phyloP scores from a whole-genome alignment of 1,140 invertebrate genomes.

The Oryctes rhinoceros region DNA sequence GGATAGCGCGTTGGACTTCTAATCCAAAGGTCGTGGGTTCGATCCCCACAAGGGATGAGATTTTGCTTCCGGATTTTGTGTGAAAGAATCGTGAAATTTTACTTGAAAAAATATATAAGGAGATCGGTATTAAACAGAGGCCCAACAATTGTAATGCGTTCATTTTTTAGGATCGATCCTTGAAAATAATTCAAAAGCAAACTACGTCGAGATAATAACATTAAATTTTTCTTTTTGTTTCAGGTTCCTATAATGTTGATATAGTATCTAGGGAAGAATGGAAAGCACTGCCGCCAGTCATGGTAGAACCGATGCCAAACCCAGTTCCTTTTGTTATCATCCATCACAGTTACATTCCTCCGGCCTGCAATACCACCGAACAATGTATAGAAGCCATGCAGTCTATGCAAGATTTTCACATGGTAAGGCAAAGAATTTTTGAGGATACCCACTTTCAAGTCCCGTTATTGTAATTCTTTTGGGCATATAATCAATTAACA shows the following conservation, averaged over 20 bases:
- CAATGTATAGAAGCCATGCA: conserved; percentile 66
- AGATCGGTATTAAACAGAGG: no score
- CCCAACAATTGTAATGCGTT: no score
- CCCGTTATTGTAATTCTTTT: no score
- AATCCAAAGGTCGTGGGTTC: conserved; percentile 70
- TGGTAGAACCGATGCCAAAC: conserved; percentile 61
- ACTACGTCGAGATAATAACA: background rate
- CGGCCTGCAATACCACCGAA: conserved; percentile 65
- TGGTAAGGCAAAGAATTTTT: conserved; percentile 49
- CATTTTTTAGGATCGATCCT: no score
- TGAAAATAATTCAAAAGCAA: no score
- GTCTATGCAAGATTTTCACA: conserved; percentile 68
- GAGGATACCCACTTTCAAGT: no score
- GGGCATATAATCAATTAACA: no score
- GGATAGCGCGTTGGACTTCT: conserved; percentile 69
- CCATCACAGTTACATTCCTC: conserved; percentile 74
- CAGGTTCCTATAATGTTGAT: conserved; percentile 52
- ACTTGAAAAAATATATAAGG: no score
- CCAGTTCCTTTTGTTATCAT: conserved; percentile 80
- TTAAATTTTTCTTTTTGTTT: background rate
- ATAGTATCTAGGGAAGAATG: conserved; percentile 69
- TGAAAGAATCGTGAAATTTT: no score
- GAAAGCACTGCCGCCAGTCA: conserved; percentile 67
- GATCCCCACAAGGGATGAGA: conserved; percentile 69
- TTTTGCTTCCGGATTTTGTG: no score